These are phyloP conservation scores for Epizoanthus illoricatus DNA, from an alignment of 92 coral and sea anemone genomes.

Conservation along the genomic window DNA sequence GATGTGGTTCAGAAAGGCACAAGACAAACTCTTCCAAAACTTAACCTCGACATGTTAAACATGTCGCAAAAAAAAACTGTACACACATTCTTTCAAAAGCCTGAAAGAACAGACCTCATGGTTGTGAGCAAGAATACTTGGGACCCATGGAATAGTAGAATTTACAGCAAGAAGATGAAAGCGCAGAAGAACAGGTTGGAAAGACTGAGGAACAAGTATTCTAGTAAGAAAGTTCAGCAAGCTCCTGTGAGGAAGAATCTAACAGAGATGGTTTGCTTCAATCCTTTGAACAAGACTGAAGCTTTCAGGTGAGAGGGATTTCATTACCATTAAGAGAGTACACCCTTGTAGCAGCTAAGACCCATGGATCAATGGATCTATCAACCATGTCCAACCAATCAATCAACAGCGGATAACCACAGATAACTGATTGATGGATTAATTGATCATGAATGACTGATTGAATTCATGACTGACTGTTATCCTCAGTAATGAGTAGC, in stretches of 20 bases:
- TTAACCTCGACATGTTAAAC: conserved; percentile 50
- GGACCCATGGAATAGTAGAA: conserved; percentile 52
- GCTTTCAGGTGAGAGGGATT: conserved; percentile 41
- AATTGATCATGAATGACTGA: no score
- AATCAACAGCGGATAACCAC: no score
- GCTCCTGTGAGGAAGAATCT: conserved; percentile 42
- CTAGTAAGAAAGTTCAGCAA: conserved; percentile 35
- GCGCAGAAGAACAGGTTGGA: conserved; percentile 47
- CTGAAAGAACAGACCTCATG: conserved; percentile 74
- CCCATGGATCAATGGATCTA: no score
- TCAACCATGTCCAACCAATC: no score
- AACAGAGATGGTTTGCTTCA: conserved; percentile 58
- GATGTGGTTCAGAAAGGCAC: conserved; percentile 22
- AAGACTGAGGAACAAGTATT: conserved; percentile 48
- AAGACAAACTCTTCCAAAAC: conserved; percentile 16
- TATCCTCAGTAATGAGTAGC: no score
- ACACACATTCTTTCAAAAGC: conserved; percentile 24
- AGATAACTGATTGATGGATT: no score
- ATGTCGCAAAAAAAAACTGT: conserved; percentile 48
- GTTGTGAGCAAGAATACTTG: conserved; percentile 71
- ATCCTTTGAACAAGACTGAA: conserved; percentile 59
- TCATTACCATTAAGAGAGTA: background rate
- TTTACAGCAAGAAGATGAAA: conserved; percentile 44
- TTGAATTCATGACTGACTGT: no score
- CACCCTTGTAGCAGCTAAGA: no score